These are phyloP conservation scores for Epicauta chinensis DNA, from an alignment of 1,140 invertebrate species.

Conservation along the genomic window DNA sequence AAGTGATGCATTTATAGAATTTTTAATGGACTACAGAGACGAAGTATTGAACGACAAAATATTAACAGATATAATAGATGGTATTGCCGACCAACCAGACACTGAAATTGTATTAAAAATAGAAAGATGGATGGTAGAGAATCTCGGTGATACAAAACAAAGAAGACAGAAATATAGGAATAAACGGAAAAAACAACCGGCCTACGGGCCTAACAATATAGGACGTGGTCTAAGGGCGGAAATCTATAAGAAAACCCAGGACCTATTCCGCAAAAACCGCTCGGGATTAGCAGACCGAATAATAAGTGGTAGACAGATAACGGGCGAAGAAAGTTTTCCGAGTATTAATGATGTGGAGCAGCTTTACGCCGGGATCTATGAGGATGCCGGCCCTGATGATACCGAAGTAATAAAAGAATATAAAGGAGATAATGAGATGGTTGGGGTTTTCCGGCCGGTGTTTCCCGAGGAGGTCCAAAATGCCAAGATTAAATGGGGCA, in stretches of 20 bases:
- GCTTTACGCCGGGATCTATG: constrained; percentile 3
- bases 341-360: not conserved
- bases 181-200: no score
- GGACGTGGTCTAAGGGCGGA: not conserved
- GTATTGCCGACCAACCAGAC: no score
- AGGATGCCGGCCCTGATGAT: not conserved
- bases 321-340: not conserved
- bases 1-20: no score
- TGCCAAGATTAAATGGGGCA: constrained; percentile 16
- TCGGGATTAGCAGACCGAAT: not conserved
- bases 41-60: no score
- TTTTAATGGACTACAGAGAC: no score
- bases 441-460: constrained; percentile 12
- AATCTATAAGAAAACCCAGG: constrained; percentile 1
- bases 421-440: no score
- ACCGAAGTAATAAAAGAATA: not conserved
- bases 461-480: constrained; percentile 1
- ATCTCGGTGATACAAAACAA: no score
- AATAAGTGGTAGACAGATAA: not conserved
- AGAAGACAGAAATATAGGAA: no score
- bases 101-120: no score
- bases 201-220: not conserved
- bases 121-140: no score
- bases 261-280: constrained; percentile 9
- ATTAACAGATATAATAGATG: no score